Evolutionary conservation across 1,140 invertebrate genomes (phyloP).

Genomic region (Hydropsyche tenuis): DNA sequence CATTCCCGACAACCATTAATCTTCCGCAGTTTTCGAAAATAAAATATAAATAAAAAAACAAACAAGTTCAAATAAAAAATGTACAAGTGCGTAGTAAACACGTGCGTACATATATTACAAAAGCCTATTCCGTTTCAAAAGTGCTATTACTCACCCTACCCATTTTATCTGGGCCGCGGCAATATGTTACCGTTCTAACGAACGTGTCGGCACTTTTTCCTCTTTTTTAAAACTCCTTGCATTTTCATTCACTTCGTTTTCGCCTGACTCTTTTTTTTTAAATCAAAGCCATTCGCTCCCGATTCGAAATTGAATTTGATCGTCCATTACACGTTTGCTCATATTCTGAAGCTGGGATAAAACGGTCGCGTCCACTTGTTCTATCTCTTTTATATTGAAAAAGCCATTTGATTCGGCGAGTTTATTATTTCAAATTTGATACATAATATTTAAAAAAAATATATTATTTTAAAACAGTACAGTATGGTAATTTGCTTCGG

Average conservation of each 20-base stretch:
- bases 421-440: too few relatives aligned
- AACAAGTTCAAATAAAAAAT: too few relatives aligned
- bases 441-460: too few relatives aligned
- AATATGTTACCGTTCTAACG: constrained; percentile 39
- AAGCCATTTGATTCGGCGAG: too few relatives aligned
- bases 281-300: background rate
- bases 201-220: constrained; percentile 34
- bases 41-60: too few relatives aligned
- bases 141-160: constrained; percentile 35
- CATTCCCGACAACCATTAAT: too few relatives aligned
- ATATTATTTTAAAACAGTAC: too few relatives aligned
- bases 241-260: constrained; percentile 20
- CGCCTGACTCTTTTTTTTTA: background rate
- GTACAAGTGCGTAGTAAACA: too few relatives aligned
- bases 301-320: constrained; percentile 10
- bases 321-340: constrained; percentile 24
- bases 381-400: too few relatives aligned
- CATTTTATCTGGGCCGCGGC: constrained; percentile 25
- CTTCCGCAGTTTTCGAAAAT: too few relatives aligned
- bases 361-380: background rate
- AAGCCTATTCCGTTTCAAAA: constrained; percentile 28
- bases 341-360: background rate
- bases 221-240: constrained; percentile 18
- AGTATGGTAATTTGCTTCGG: too few relatives aligned
- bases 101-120: background rate